Conservation (phyloP, 2,888 invertebrate species). For the Arge pagana region DNA sequence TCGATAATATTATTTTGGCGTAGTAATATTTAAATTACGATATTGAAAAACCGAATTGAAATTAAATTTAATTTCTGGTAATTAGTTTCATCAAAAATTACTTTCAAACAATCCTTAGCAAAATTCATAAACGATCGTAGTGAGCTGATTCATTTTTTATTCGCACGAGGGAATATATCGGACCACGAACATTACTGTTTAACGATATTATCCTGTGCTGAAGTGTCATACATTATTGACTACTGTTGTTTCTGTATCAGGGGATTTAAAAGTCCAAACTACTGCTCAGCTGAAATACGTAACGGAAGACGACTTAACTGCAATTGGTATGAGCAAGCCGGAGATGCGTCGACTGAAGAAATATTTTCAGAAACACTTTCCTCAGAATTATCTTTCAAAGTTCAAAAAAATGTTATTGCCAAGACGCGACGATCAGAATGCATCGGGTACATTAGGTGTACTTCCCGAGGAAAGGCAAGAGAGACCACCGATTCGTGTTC, state of each 20-base stretch:
- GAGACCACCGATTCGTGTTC: constrained; percentile 63
- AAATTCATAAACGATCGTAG: no score
- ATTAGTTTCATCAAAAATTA: no score
- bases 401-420: constrained; percentile 81
- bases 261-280: constrained; percentile 84
- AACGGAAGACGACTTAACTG: constrained; percentile 86
- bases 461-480: constrained; percentile 54
- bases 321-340: constrained; percentile 92
- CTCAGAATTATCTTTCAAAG: constrained; percentile 90
- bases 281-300: constrained; percentile 93
- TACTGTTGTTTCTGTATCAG: constrained; percentile 31
- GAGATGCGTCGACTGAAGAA: constrained; percentile 94
- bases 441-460: constrained; percentile 48
- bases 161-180: no score
- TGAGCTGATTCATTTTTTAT: no score
- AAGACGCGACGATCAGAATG: constrained; percentile 60
- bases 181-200: no score
- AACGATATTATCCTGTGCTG: not conserved
- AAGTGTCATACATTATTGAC: not conserved
- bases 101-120: no score
- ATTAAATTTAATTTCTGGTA: no score
- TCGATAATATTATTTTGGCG: no score
- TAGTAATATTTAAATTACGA: no score
- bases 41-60: no score
- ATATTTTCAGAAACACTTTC: constrained; percentile 91